Percentiles rank a stretch among this genome's conserved stretches.
Evolutionary conservation across 2,888 invertebrate species (phyloP).

Genomic region (Scaptomyza polygonia): DNA sequence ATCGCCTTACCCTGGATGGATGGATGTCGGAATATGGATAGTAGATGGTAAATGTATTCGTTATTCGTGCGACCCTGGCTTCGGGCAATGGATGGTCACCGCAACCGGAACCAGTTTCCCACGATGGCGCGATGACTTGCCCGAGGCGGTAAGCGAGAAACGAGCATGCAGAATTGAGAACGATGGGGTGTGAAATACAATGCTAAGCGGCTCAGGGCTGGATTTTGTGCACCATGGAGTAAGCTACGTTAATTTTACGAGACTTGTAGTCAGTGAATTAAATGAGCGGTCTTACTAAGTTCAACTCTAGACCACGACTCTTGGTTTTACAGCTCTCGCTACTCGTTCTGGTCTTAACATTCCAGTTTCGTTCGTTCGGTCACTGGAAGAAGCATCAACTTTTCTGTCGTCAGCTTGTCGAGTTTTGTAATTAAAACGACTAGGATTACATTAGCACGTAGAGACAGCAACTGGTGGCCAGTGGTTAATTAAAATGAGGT

Average conservation of each 20-base stretch:
- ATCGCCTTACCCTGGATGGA: slow-evolving; percentile 55
- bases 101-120: slow-evolving; percentile 29
- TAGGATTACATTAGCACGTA: slow-evolving; percentile 74
- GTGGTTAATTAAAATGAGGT: slow-evolving; percentile 68
- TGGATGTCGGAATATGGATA: slow-evolving; percentile 10
- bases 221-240: slow-evolving; percentile 46
- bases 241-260: slow-evolving; percentile 68
- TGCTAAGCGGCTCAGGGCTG: slow-evolving; percentile 53
- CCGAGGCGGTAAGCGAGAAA: slow-evolving; percentile 8
- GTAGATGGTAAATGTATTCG: background rate
- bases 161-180: background rate
- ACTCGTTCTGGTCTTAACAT: background rate
- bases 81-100: slow-evolving; percentile 12
- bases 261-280: slow-evolving; percentile 64
- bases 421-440: slow-evolving; percentile 73
- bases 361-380: slow-evolving; percentile 5
- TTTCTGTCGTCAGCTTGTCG: slow-evolving; percentile 53
- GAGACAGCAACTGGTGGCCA: slow-evolving; percentile 68
- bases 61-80: slow-evolving; percentile 5
- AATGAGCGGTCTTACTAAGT: slow-evolving; percentile 43
- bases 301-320: slow-evolving; percentile 22
- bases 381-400: slow-evolving; percentile 31
- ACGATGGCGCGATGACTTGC: slow-evolving; percentile 30
- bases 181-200: slow-evolving; percentile 45
- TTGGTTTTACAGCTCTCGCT: slow-evolving; percentile 13